Base-by-base conservation (phyloP, 2,113 vertebrate genomes). In the Burhinus bistriatus region DNA sequence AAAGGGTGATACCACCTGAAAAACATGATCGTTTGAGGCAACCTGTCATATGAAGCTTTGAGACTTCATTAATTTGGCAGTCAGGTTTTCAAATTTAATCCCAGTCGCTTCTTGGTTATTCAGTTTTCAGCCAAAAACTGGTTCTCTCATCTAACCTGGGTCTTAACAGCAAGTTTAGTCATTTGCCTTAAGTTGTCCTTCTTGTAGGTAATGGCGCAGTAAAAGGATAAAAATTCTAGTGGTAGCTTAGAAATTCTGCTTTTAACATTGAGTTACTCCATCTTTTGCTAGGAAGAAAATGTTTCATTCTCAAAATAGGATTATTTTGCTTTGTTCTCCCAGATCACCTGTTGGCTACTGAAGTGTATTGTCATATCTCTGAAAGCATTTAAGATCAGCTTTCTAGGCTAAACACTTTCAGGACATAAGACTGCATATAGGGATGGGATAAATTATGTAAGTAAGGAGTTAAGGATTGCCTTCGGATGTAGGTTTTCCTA, bases 71-170 rank as follows among this genome's bases (percentile, higher is more conserved):
- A 44, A 58, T 87, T 75, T 57, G 30, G 9, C 34, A 66, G 45
- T 11, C 73, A 71, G 6, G 54, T 78, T 84, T 42, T 73, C 20
- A 59, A 55, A 57, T 38, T 27, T 61, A 47, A 78, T 65, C 20
- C 0, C 1, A 49, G 25, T 52, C 0, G 1, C 15, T 62, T 6
- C n/a, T 83, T 68, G 26, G 8, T 59, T 83, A 16, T 51, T 83
- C 18, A 55, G 3, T 55, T 91, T 91, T 68, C 58, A 85, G 15
- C 15, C 69, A 47, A n/a, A 68, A 89, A 5, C 19, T 61, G 29
- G 6, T 87, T 59, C 11, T 93, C 7, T 80, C 47, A 26, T 72
- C n/a, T 61, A 51, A 47, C 9, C 22, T 51, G 58, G 14, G 22
- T 83, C 12, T 76, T 86, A 3, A 5, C 30, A 72, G 45, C 40